Percentiles rank a stretch among this genome's conserved stretches.
Evolutionary conservation across 1,140 invertebrate genomes (phyloP).

Genomic region (Tetramorium alpestre): DNA sequence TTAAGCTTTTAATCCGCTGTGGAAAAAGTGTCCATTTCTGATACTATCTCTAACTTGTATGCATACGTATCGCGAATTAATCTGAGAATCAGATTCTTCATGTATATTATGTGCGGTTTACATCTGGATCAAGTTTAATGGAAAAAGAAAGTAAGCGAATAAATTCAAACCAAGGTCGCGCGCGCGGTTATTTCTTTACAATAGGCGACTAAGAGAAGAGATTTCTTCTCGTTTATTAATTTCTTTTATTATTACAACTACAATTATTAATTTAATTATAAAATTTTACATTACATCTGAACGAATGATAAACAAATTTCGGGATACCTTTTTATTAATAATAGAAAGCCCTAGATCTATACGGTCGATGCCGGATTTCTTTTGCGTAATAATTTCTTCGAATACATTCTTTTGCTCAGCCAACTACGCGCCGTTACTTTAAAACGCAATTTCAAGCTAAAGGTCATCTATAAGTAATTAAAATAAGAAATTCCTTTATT

Average conservation of each 20-base stretch:
- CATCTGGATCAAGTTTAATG: conserved; percentile 16
- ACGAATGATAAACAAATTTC: conserved; percentile 48
- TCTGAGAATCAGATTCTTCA: conserved; percentile 7
- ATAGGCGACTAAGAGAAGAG: too few relatives aligned
- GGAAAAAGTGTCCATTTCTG: conserved; percentile 57
- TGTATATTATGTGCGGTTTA: conserved; percentile 18
- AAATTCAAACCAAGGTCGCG: not conserved
- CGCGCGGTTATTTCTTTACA: too few relatives aligned
- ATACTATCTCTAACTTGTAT: conserved; percentile 35
- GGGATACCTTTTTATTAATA: conserved; percentile 1
- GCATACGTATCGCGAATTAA: conserved; percentile 41
- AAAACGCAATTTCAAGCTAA: too few relatives aligned
- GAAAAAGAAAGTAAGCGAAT: not conserved
- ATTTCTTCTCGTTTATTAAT: not conserved
- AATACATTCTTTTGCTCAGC: too few relatives aligned
- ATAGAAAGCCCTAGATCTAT: too few relatives aligned
- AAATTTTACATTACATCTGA: not conserved
- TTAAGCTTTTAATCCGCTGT: conserved; percentile 65
- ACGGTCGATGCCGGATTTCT: too few relatives aligned
- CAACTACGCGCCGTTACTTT: too few relatives aligned
- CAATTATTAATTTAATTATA: not conserved
- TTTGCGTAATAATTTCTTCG: too few relatives aligned
- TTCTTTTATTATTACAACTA: not conserved
- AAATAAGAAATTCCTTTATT: too few relatives aligned
- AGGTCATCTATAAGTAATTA: too few relatives aligned